These are phyloP conservation scores for Oryzias javanicus DNA, from an alignment of 2,113 vertebrate species.

Conservation along the genomic window DNA sequence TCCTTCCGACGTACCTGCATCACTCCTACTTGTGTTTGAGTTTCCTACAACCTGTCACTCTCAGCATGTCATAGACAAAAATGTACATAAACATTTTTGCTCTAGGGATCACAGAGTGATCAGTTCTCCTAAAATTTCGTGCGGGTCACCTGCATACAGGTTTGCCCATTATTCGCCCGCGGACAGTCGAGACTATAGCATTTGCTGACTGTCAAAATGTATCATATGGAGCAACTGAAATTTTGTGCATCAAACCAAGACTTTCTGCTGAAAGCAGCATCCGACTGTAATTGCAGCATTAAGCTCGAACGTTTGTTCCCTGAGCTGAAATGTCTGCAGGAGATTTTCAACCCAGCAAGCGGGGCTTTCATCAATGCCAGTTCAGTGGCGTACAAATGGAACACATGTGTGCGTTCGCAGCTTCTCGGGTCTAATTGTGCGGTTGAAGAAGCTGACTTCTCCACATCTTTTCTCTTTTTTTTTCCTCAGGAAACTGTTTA, in stretches of 20 bases:
- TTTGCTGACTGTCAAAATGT: too few relatives aligned
- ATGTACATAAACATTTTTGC: too few relatives aligned
- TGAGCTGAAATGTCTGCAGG: constrained; percentile 7
- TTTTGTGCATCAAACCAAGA: constrained; percentile 59
- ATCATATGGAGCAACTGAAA: constrained; percentile 15
- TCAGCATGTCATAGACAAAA: too few relatives aligned
- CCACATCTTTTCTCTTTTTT: constrained; percentile 15
- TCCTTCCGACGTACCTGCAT: too few relatives aligned
- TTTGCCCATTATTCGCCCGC: too few relatives aligned
- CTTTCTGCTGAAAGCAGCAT: constrained; percentile 47
- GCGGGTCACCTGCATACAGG: too few relatives aligned
- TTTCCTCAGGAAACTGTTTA: constrained; percentile 7
- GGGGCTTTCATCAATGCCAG: constrained; percentile 16
- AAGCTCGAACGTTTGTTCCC: constrained; percentile 18
- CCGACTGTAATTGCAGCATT: constrained; percentile 36
- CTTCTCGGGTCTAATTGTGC: constrained; percentile 25
- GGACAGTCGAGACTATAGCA: background rate
- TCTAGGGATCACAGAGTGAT: too few relatives aligned
- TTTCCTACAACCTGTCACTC: too few relatives aligned
- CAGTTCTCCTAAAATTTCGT: too few relatives aligned
- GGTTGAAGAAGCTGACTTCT: constrained; percentile 35
- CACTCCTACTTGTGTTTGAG: too few relatives aligned
- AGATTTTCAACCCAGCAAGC: constrained; percentile 24
- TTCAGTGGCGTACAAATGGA: constrained; percentile 31
- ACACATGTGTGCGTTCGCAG: constrained; percentile 32